Base-by-base conservation (phyloP, 2,797 vertebrate species). In the Micropoecilia bifurca region DNA sequence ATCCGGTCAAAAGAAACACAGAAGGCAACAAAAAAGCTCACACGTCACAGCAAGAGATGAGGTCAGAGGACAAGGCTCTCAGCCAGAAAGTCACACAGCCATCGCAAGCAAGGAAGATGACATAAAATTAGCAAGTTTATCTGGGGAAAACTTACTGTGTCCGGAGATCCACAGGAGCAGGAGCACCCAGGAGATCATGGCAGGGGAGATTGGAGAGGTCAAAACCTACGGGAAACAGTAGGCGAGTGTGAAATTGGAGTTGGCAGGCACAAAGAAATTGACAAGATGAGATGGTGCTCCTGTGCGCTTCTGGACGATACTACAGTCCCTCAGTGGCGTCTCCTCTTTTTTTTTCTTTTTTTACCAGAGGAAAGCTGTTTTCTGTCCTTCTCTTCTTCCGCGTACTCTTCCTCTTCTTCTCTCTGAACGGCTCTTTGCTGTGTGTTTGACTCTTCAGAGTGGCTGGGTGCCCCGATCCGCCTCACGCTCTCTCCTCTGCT, bases 131-230 rank as follows among this genome's bases (percentile, higher is more conserved):
- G 83, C 73, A 92, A 91, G 73, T 83, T 85, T 47, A 85, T 68
- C 3, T 53, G 50, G 66, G 74, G 55, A 82, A 61, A 90, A 89
- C 95, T 95, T 91, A 96, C 96, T 94, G 20, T 94, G 94, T 93
- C 89, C 90, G 74, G 89, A 88, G 90, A 95, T 85, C 87, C 94
- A 95, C 85, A 95, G 85, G 82, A 96, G 85, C 79, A 95, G 85
- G 46, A 94, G 85, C 76, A 95, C 80, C 93, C 93, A 87, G 45
- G 87, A 85, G 92, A 93, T 88, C 96, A 96, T 96, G 87, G 81
- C 89, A 88, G 84, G 75, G 74, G 79, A 30, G 16, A 82, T 73
- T 76, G 87, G 74, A 88, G 89, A 88, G 89, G 90, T 87, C 82
- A 91, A 94, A 93, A 93, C 93, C 93, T 93, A 88, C 53, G 53